A percentile compares a stretch with the other conserved stretches of the same genome.
These are phyloP conservation scores for Aplysina aerophoba DNA, from an alignment of 37 sponge, comb jelly and placozoan species.

Conservation along the genomic window DNA sequence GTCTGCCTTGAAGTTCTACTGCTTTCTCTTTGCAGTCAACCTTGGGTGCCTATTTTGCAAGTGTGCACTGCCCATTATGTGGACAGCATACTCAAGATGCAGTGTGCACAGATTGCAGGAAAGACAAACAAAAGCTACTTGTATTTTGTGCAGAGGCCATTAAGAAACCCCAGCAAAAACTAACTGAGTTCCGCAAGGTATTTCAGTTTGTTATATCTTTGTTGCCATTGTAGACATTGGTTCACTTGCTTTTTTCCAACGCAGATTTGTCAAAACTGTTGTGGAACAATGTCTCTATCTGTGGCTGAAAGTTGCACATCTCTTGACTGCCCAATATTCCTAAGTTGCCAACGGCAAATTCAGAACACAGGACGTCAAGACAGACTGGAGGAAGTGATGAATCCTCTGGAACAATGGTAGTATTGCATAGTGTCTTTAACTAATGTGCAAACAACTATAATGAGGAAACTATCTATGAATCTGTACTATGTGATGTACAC, in stretches of 20 bases:
- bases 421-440: too few relatives aligned
- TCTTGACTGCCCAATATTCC: not conserved
- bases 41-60: slow-evolving; percentile 80
- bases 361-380: too few relatives aligned
- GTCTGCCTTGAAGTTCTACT: too few relatives aligned
- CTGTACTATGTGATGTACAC: too few relatives aligned
- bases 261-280: slow-evolving; percentile 11
- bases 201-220: not conserved
- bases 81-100: slow-evolving; percentile 58
- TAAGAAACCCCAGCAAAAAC: not conserved
- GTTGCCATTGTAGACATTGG: not conserved
- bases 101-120: slow-evolving; percentile 57
- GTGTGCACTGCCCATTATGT: slow-evolving; percentile 82
- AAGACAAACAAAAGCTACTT: slow-evolving; percentile 53
- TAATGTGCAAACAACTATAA: too few relatives aligned
- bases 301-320: not conserved
- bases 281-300: not conserved
- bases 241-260: not conserved
- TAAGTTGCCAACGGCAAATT: too few relatives aligned
- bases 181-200: slow-evolving; percentile 1
- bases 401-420: too few relatives aligned
- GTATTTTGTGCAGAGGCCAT: not conserved
- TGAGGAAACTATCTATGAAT: too few relatives aligned
- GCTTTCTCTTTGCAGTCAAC: slow-evolving; percentile 40
- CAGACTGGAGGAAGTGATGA: too few relatives aligned